A percentile compares a stretch with the other conserved stretches of the same genome.
These are phyloP conservation scores for Loriculus beryllinus DNA, from an alignment of 2,797 vertebrate species.

Conservation along the genomic window DNA sequence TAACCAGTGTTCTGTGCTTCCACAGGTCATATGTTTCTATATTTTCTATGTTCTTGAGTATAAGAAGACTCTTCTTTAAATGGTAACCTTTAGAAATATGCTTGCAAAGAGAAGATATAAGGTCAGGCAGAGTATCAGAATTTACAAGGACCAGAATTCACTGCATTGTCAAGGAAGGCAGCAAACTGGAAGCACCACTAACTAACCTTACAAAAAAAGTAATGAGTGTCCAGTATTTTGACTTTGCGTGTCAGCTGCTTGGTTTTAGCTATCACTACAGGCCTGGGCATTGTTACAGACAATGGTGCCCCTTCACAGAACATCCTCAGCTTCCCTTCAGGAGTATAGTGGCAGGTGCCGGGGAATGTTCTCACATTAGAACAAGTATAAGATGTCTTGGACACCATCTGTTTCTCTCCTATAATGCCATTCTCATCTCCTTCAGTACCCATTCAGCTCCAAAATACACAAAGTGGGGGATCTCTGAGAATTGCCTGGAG, in stretches of 20 bases:
- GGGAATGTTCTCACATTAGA: neutral
- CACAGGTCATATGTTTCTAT: neutral
- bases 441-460: neutral
- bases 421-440: neutral
- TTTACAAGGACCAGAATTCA: neutral
- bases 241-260: neutral
- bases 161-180: neutral
- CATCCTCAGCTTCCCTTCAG: neutral
- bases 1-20: neutral
- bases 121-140: neutral
- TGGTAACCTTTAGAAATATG: neutral
- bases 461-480: neutral
- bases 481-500: neutral
- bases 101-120: neutral
- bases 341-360: accelerated
- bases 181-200: neutral
- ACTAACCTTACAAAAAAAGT: neutral
- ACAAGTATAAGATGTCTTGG: neutral
- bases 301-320: neutral
- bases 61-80: neutral
- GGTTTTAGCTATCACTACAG: neutral
- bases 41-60: neutral
- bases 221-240: neutral
- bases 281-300: neutral
- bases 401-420: neutral